Evolutionary conservation across 2,797 vertebrate species (phyloP).

Genomic region (Cynopterus sphinx): DNA sequence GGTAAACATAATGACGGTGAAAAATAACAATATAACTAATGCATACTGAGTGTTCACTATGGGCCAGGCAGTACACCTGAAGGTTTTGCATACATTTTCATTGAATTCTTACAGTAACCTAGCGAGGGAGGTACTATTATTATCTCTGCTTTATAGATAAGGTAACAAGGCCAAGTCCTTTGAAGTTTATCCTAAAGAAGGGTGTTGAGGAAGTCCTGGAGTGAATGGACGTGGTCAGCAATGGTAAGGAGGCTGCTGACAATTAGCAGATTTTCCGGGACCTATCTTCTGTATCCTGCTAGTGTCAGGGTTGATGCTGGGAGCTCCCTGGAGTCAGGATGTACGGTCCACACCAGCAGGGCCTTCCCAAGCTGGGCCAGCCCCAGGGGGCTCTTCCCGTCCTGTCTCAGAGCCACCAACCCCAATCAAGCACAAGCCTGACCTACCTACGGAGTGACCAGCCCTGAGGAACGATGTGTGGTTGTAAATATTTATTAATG

Average conservation of each 20-base stretch:
- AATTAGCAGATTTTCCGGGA: not conserved
- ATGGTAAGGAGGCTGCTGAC: not conserved
- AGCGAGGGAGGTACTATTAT: not conserved
- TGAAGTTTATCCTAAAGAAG: not conserved
- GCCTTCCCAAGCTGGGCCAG: constrained; percentile 15
- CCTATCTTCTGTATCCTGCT: not conserved
- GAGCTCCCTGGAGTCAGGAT: constrained; percentile 24
- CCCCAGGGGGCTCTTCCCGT: not conserved
- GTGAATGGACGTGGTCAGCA: not conserved
- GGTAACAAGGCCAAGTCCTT: not conserved
- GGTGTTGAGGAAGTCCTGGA: constrained; percentile 37
- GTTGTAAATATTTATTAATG: not conserved
- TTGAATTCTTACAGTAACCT: not conserved
- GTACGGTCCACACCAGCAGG: not conserved
- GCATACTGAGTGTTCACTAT: not conserved
- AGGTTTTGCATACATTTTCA: not conserved
- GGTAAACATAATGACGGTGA: not conserved
- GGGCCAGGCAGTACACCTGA: not conserved
- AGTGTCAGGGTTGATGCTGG: not conserved
- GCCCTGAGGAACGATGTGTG: not conserved
- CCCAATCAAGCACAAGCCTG: not conserved
- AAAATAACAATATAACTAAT: not conserved
- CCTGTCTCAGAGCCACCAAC: not conserved
- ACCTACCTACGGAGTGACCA: not conserved
- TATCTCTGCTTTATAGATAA: not conserved